These are phyloP conservation scores for Symphodus melops DNA, from an alignment of 2,113 vertebrate species.

Conservation along the genomic window DNA sequence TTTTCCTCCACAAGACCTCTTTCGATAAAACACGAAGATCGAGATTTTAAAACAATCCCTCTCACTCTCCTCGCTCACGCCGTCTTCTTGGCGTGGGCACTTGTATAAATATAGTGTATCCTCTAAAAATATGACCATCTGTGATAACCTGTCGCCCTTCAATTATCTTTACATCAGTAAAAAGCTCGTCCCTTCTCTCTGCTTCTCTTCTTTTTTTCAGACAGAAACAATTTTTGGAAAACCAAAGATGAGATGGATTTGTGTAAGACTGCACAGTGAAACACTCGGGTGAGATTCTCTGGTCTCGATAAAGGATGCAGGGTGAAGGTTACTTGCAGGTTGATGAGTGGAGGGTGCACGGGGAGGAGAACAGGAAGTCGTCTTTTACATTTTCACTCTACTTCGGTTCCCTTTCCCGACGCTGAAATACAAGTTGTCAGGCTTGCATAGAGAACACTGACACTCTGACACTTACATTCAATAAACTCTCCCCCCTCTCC, in stretches of 20 bases:
- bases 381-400: constrained; percentile 37
- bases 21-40: constrained; percentile 64
- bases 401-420: constrained; percentile 34
- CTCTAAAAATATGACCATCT: constrained; percentile 79
- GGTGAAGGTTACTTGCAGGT: constrained; percentile 46
- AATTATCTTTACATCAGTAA: constrained; percentile 68
- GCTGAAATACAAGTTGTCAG: constrained; percentile 64
- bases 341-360: constrained; percentile 52
- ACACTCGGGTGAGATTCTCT: constrained; percentile 56
- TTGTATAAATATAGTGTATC: constrained; percentile 81
- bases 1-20: constrained; percentile 68
- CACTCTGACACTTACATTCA: constrained; percentile 68
- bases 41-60: constrained; percentile 83
- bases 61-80: constrained; percentile 66
- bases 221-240: constrained; percentile 54
- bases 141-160: constrained; percentile 66
- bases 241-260: constrained; percentile 44
- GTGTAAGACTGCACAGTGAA: constrained; percentile 73
- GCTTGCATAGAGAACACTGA: constrained; percentile 69
- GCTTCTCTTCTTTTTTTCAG: constrained; percentile 55
- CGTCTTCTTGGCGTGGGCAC: constrained; percentile 53
- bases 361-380: constrained; percentile 66
- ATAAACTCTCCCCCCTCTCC: constrained; percentile 36
- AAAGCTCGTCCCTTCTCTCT: constrained; percentile 63
- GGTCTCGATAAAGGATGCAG: constrained; percentile 49